Base-by-base conservation (phyloP, 2,113 vertebrate species). In the Antechinus stuartii region DNA sequence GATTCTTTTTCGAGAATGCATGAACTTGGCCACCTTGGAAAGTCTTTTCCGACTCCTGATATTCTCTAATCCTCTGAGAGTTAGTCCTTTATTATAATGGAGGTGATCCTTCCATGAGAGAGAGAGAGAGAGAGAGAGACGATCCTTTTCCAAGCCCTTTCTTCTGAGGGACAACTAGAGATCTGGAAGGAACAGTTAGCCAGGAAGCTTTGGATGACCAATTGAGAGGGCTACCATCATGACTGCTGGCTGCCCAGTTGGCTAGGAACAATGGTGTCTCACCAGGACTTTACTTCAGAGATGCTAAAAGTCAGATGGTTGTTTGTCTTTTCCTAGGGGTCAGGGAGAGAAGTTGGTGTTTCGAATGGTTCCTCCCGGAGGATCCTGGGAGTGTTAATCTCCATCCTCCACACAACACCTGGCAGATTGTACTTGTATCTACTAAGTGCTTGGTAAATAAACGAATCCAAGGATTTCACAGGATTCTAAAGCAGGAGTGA, bases 101-200 rank as follows among this genome's bases (percentile, higher is more conserved):
- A n/a, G 14, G 35, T 76, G 5, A 4, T 6, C 14, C 35, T 68
- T 68, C 61, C 30, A 19, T 14, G 30, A 68, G 30, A 52, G 30
- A 2, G 2, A 0, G 12, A 68, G n/a, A 2, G 2, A 42, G 30
- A 68, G 30, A 52, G 30, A 2, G 2, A 0, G 12, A 68, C 19
- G 30, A n/a, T 76, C 14, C 14, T 8, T 68, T 14, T 14, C 2
- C 2, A 14, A 35, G 30, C 57, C 57, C n/a, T n/a, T 76, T 57
- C 1, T 35, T 76, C 61, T n/a, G 4, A 76, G 61, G n/a, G 61
- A n/a, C 35, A 76, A 35, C 5, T 7, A 76, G 61, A 76, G 61
- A n/a, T 35, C 30, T 76, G 0, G 4, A 76, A 76, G 35, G 35
- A 35, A 19, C 61, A 76, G 61, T n/a, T 35, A 68, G 30, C 61